Base-by-base conservation (phyloP, 2,888 invertebrate species). In the Griposia aprilina region DNA sequence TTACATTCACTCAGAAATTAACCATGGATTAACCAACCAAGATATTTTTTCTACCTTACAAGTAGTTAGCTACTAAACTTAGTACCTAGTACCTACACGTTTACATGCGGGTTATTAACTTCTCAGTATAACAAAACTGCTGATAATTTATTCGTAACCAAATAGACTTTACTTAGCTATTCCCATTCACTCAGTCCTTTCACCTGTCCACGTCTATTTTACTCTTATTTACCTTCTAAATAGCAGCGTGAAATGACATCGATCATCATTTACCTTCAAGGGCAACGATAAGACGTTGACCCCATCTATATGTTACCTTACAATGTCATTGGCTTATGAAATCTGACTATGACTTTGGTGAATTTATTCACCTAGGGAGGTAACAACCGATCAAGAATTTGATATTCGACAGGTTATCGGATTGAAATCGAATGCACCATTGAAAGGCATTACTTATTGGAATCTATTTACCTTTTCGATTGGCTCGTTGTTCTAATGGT, bases 221-320 rank as follows among this genome's bases (percentile, higher is more conserved):
- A 48, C 17, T 48, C 26, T 13, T 48, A 26, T 52, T 50, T 50
- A 70, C 15, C 17, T 20, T 71, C 13, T 45, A 52, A 74, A 81
- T 52, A 78, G 8, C 60, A 52, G 26, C 1, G 13, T 30, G 6
- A 11, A 74, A 74, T 62, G 45, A 70, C 74, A 80, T 66, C 52
- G 13, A 71, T 71, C 57, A 80, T 71, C 59, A 71, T 71, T 73
- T 70, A 63, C 30, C 3, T 50, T 6, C 7, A 59, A 15, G 30
- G 66, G 48, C 26, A 48, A 76, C 11, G 6, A 17, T 48, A 71
- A 72, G 48, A 73, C 84, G n/a, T 73, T 55, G 65, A 83, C n/a
- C 41, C 23, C n/a, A 45, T 60, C 30, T 15, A n/a, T 62, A 23
- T 23, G 26, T 52, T 6, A 66, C 41, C 15, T 26, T 69, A 17